These are phyloP conservation scores for Aselliscus stoliczkanus DNA, from an alignment of 2,797 vertebrate genomes.

Conservation along the genomic window DNA sequence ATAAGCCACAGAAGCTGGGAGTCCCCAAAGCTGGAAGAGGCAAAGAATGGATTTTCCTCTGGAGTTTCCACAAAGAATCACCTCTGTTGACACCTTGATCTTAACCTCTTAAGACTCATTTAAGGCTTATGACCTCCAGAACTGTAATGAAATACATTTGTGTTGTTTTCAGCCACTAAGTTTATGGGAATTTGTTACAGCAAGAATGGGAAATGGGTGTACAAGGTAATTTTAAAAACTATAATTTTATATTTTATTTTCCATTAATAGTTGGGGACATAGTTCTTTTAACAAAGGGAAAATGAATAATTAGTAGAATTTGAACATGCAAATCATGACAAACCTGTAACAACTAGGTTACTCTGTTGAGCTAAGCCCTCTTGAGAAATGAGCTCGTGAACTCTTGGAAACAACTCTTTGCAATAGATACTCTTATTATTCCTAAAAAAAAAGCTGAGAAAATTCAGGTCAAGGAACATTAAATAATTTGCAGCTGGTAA, in stretches of 20 bases:
- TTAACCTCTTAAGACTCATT: not conserved
- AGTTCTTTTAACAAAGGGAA: not conserved
- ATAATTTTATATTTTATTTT: not conserved
- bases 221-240: not conserved
- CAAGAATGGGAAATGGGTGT: not conserved
- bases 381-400: not conserved
- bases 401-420: not conserved
- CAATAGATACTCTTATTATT: not conserved
- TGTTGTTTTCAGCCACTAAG: not conserved
- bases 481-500: not conserved
- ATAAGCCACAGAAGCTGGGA: not conserved
- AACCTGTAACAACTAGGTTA: not conserved
- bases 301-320: not conserved
- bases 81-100: not conserved
- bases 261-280: not conserved
- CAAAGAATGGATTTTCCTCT: not conserved
- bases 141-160: not conserved
- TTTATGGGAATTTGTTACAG: not conserved
- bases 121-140: not conserved
- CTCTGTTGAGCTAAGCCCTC: not conserved
- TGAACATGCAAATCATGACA: not conserved
- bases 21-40: not conserved
- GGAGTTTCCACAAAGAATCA: not conserved
- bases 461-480: not conserved
- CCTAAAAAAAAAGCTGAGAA: not conserved